Conservation (phyloP, 2,797 vertebrate species). For the Lagocephalus sceleratus region DNA sequence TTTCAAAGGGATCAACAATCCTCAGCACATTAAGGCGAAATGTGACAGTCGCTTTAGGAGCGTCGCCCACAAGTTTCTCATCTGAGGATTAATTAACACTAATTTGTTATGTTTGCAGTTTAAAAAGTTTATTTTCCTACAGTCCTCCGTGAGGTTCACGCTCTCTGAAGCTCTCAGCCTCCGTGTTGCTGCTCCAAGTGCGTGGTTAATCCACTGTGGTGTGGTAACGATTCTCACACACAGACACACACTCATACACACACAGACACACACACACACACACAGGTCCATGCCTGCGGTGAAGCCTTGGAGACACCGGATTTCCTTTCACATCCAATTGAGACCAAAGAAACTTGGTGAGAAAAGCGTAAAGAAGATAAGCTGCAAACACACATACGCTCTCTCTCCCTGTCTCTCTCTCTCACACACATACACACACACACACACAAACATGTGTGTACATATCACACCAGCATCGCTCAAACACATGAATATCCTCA, state of each 20-base stretch:
- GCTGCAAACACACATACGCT: slow-evolving; percentile 26
- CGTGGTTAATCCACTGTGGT: slow-evolving; percentile 62
- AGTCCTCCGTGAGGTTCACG: slow-evolving; percentile 17
- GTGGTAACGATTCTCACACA: slow-evolving; percentile 28
- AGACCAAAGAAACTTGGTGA: slow-evolving; percentile 60
- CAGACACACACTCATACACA: slow-evolving; percentile 28
- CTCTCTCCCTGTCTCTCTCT: background rate
- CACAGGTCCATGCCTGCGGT: slow-evolving; percentile 52
- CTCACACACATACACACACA: slow-evolving; percentile 23
- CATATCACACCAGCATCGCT: slow-evolving; percentile 35
- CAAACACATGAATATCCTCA: slow-evolving; percentile 39
- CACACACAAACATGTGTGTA: slow-evolving; percentile 35
- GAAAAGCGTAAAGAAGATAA: slow-evolving; percentile 50
- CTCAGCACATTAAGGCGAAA: slow-evolving; percentile 16
- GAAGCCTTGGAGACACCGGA: slow-evolving; percentile 63
- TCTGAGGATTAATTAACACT: slow-evolving; percentile 28
- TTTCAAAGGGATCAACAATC: slow-evolving; percentile 21
- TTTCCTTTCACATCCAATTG: slow-evolving; percentile 68
- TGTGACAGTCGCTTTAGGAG: background rate
- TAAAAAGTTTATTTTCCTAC: slow-evolving; percentile 13
- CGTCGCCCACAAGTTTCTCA: slow-evolving; percentile 3
- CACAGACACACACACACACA: slow-evolving; percentile 30
- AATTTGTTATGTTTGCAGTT: slow-evolving; percentile 12
- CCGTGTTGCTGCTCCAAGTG: slow-evolving; percentile 39
- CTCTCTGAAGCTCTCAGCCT: slow-evolving; percentile 31